Base-by-base conservation (phyloP, 2,888 invertebrate species). In the Tinea trinotella region DNA sequence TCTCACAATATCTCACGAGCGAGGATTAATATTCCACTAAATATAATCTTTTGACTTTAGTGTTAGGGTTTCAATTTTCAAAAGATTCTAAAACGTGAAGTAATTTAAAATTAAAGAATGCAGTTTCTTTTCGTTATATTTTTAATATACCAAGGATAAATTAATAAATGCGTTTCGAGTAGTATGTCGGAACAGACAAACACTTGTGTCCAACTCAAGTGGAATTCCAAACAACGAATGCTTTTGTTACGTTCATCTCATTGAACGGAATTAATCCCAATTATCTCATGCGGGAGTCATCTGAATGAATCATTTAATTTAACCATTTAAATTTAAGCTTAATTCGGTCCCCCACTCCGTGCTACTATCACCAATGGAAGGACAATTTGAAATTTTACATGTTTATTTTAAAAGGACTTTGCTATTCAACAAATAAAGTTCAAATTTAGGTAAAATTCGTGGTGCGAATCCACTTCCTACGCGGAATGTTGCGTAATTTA, bases 271-370 rank as follows among this genome's bases (percentile, higher is more conserved):
- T 46, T 46, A 46, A 46, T 46, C 46, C 17, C 19, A 46, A 46
- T 46, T 46, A 46, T 46, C 17, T 18, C 18, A 46, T 46, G 19
- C 46, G 46, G 46, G 46, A 46, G 19, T 46, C 12, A 7, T n/a
- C n/a, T 19, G 46, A 46, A 12, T 46, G 7, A 46, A 9, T 46
- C 46, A 46, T 46, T 46, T 44, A 44, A 44, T 44, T 44, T 44
- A 44, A 44, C 44, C 44, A 15, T 44, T 15, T 46, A 46, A 17
- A 19, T 19, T 19, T 19, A 46, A 46, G 46, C 19, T 46, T 15
- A 13, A 12, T 12, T 40, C 15, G 12, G 7, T 6, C 40, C 40
- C 40, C 5, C 5, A 7, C 5, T 40, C 40, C n/a, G 40, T 12
- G 7, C 40, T 40, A 40, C 13, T 15, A 30, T 40, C 40, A 4